Evolutionary conservation across 2,888 invertebrate species (phyloP).

Genomic region (Drosophila acutilabella): DNA sequence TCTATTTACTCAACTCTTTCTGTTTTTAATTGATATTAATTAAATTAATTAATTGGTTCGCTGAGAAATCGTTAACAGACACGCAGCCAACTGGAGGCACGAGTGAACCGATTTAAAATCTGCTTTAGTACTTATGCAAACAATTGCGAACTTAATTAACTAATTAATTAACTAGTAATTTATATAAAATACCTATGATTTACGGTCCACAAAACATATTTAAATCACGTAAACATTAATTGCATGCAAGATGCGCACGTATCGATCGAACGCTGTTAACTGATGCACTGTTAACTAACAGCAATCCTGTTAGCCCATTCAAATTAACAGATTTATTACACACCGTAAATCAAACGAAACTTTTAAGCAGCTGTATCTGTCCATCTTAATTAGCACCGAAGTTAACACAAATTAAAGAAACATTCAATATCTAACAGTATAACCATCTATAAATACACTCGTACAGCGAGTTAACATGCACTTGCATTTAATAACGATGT

Average conservation of each 20-base stretch:
- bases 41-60: conserved; percentile 71
- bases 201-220: conserved; percentile 2
- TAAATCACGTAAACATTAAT: conserved; percentile 10
- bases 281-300: not conserved
- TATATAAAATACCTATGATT: conserved; percentile 10
- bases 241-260: not conserved
- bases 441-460: too few species aligned
- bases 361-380: not conserved
- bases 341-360: not conserved
- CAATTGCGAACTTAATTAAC: conserved; percentile 39
- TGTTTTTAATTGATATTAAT: conserved; percentile 70
- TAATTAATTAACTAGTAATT: conserved; percentile 47
- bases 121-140: conserved; percentile 25
- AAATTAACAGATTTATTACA: conserved; percentile 1
- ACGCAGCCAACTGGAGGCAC: not conserved
- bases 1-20: conserved; percentile 48
- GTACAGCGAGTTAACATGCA: too few species aligned
- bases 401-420: conserved; percentile 7
- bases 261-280: conserved; percentile 1
- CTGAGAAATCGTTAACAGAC: conserved; percentile 51
- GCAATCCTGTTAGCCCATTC: not conserved
- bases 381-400: not conserved
- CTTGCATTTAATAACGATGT: conserved; percentile 14
- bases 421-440: not conserved
- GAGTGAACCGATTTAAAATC: conserved; percentile 9